A percentile compares a stretch with the other conserved stretches of the same genome.
Evolutionary conservation across 1,140 invertebrate genomes (phyloP).

Genomic region (Hylyphantes graminicola): DNA sequence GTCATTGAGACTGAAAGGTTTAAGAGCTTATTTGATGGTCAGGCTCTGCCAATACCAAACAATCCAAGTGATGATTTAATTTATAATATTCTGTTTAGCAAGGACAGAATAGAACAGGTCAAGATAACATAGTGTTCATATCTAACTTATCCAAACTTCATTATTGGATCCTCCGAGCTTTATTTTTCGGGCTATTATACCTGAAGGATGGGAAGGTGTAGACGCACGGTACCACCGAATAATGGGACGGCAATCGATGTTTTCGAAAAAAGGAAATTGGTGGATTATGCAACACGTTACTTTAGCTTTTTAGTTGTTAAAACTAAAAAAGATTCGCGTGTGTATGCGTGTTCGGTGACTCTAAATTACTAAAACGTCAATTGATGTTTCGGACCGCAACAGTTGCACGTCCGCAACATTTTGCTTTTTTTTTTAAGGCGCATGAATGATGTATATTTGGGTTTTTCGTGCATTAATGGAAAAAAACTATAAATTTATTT

Average conservation of each 20-base stretch:
- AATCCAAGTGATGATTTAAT: neutral
- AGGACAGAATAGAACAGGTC: slow-evolving; percentile 16
- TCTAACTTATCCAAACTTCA: slow-evolving; percentile 29
- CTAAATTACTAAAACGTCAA: neutral
- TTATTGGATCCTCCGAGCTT: slow-evolving; percentile 37
- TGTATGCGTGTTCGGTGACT: neutral
- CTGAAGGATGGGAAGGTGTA: slow-evolving; percentile 46
- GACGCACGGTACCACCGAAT: neutral
- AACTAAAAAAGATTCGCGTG: neutral
- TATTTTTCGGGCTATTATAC: slow-evolving; percentile 42
- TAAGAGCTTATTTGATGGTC: no score
- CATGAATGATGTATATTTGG: no score
- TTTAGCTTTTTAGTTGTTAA: neutral
- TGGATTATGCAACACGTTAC: slow-evolving; percentile 2
- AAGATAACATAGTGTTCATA: slow-evolving; percentile 32
- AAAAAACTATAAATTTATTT: no score
- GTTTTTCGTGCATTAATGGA: no score
- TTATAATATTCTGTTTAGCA: slow-evolving; percentile 5
- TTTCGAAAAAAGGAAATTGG: neutral
- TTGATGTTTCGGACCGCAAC: neutral
- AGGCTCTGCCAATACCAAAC: no score
- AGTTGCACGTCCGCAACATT: no score
- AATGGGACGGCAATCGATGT: no score
- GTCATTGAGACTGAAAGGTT: no score
- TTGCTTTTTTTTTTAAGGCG: no score